Conservation (phyloP, 2,113 vertebrate genomes). For the Columbina picui region DNA sequence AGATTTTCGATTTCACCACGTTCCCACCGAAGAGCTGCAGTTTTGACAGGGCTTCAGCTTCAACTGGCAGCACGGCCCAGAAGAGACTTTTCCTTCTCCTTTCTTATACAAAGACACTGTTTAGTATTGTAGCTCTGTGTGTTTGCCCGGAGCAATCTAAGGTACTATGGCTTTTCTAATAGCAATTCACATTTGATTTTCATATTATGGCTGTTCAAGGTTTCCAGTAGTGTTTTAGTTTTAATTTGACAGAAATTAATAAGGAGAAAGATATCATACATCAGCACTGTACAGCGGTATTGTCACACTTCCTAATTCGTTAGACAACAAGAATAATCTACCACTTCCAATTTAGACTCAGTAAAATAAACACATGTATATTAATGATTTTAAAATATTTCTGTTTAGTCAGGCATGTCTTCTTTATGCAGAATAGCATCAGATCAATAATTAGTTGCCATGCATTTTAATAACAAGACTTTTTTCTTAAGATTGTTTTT, state of each 20-base stretch:
- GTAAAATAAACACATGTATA: constrained; percentile 83
- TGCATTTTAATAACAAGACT: constrained; percentile 78
- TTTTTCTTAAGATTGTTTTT: constrained; percentile 75
- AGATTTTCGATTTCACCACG: constrained; percentile 61
- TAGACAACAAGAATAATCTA: constrained; percentile 77
- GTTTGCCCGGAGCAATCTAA: constrained; percentile 67
- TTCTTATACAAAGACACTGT: constrained; percentile 67
- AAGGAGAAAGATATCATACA: constrained; percentile 68
- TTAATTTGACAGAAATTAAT: constrained; percentile 79
- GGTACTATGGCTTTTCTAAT: constrained; percentile 54
- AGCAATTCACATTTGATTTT: constrained; percentile 66
- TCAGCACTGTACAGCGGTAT: constrained; percentile 29
- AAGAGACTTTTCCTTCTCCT: constrained; percentile 64
- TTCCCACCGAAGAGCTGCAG: constrained; percentile 68
- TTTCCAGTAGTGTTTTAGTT: constrained; percentile 55
- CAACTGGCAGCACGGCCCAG: constrained; percentile 65
- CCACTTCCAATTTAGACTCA: constrained; percentile 72
- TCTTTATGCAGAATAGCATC: constrained; percentile 76
- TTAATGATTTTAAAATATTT: constrained; percentile 82
- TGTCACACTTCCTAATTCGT: constrained; percentile 75
- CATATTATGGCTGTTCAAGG: constrained; percentile 54
- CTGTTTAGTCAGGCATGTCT: constrained; percentile 73
- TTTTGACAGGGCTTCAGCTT: constrained; percentile 72
- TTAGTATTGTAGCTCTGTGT: constrained; percentile 65
- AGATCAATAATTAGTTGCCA: constrained; percentile 82